Conservation (phyloP, 2,888 invertebrate genomes). For the Morpho helenor region DNA sequence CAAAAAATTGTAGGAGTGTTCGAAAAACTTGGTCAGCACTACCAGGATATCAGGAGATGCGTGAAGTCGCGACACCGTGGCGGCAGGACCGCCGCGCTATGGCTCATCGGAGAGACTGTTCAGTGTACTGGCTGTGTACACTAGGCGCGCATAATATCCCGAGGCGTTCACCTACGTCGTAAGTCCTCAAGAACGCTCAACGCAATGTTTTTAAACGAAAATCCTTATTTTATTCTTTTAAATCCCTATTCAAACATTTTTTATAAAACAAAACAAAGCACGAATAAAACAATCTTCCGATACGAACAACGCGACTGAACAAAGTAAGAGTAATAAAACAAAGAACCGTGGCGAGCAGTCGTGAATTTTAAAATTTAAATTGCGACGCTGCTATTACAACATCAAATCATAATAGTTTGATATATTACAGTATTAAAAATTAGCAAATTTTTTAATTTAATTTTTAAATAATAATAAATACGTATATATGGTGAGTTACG, state of each 20-base stretch:
- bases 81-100: constrained; percentile 76
- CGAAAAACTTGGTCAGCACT: constrained; percentile 28
- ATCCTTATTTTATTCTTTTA: too few relatives aligned
- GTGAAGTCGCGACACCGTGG: constrained; percentile 47
- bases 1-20: not conserved
- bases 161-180: constrained; percentile 54
- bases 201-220: constrained; percentile 13
- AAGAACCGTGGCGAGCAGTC: constrained; percentile 7
- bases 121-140: constrained; percentile 1
- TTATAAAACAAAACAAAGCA: constrained; percentile 10
- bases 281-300: constrained; percentile 7
- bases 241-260: not conserved
- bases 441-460: too few relatives aligned
- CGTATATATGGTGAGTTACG: too few relatives aligned
- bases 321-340: constrained; percentile 9
- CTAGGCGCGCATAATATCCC: constrained; percentile 34
- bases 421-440: too few relatives aligned
- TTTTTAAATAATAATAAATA: too few relatives aligned
- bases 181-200: constrained; percentile 47
- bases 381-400: constrained; percentile 5
- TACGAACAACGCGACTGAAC: constrained; percentile 6
- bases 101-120: constrained; percentile 75
- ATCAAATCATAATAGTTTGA: not conserved
- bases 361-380: constrained; percentile 5
- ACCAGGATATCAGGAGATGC: constrained; percentile 45